Evolutionary conservation across 2,888 invertebrate species (phyloP).

Genomic region (Heliconius erato): DNA sequence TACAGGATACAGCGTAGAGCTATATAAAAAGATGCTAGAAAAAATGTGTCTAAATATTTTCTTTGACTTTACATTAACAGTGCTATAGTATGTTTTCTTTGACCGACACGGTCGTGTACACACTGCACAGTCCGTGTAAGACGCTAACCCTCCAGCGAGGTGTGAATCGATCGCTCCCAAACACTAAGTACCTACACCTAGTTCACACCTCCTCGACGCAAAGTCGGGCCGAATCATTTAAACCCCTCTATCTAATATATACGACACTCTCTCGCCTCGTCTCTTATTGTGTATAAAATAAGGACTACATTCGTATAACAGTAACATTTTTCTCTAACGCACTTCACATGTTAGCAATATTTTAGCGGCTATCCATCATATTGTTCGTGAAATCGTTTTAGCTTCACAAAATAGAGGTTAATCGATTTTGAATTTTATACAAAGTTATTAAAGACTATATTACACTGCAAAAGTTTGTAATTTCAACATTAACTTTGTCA

Average conservation of each 20-base stretch:
- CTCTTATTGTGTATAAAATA: conserved; percentile 8
- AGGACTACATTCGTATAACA: conserved; percentile 9
- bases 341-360: conserved; percentile 49
- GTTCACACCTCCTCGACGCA: conserved; percentile 33
- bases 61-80: no score
- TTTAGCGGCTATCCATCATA: conserved; percentile 51
- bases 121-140: neutral
- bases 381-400: conserved; percentile 44
- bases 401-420: neutral
- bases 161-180: conserved; percentile 33
- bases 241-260: conserved; percentile 39
- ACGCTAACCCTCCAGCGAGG: neutral
- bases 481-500: conserved; percentile 13
- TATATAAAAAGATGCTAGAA: no score
- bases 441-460: neutral
- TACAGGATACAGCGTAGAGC: no score
- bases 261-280: neutral
- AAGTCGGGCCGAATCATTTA: conserved; percentile 47
- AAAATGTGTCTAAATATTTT: no score
- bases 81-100: neutral
- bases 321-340: conserved; percentile 30
- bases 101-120: neutral
- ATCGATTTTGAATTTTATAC: neutral
- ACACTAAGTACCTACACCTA: conserved; percentile 29
- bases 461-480: neutral